A percentile compares a stretch with the other conserved stretches of the same genome.
phyloP scores from a whole-genome alignment of 2,797 vertebrate genomes.

The Thripadectes ignobilis region DNA sequence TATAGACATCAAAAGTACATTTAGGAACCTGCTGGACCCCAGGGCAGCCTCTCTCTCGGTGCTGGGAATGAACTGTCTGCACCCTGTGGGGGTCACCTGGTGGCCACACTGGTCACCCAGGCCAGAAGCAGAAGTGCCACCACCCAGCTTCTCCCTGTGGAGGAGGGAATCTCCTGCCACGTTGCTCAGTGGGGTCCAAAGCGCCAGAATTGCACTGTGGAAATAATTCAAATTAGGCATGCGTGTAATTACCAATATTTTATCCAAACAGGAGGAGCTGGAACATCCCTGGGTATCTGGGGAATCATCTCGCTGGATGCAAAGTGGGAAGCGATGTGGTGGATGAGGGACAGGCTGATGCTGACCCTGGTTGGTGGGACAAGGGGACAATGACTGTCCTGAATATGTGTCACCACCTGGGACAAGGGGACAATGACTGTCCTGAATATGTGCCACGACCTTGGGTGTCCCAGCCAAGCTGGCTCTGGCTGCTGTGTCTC shows the following conservation, averaged over 20 bases:
- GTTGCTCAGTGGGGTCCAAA: not conserved
- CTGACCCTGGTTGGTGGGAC: not conserved
- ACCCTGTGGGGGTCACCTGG: not conserved
- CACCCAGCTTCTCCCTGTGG: not conserved
- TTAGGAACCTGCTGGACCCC: accelerated
- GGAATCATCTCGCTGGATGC: not conserved
- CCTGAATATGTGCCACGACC: not conserved
- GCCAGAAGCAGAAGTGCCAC: not conserved
- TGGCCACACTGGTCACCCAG: not conserved
- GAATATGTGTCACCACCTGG: not conserved
- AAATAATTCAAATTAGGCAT: slow-evolving; percentile 64
- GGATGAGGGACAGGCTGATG: not conserved
- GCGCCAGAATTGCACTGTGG: not conserved
- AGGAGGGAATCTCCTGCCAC: not conserved
- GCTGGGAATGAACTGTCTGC: not conserved
- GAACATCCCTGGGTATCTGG: slow-evolving; percentile 22
- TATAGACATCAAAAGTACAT: not conserved
- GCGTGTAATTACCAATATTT: slow-evolving; percentile 56
- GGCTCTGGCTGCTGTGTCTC: not conserved
- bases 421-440: not conserved
- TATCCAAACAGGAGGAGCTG: slow-evolving; percentile 59
- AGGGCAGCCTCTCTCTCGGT: not conserved
- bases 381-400: not conserved
- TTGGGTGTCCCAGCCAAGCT: not conserved
- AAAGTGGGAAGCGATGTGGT: not conserved